Percentiles rank a stretch among this genome's conserved stretches.
Evolutionary conservation across 2,888 invertebrate genomes (phyloP).

Genomic region (Bibio marci): DNA sequence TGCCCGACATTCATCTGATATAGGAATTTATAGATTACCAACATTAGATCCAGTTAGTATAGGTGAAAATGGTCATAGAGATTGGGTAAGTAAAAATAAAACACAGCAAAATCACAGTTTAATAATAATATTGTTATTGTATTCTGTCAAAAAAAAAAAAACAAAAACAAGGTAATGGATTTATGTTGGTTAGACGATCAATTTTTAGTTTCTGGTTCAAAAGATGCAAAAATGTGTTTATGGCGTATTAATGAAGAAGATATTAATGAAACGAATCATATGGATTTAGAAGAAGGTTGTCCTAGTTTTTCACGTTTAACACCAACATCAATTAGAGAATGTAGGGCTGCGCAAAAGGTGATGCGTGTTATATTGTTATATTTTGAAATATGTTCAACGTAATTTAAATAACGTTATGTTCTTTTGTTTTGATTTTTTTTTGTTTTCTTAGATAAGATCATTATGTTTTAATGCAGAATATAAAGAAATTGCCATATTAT

Average conservation of each 20-base stretch:
- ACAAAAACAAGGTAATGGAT: constrained; percentile 59
- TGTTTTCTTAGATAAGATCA: constrained; percentile 52
- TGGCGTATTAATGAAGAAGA: constrained; percentile 57
- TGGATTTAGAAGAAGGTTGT: constrained; percentile 21
- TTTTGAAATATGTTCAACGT: too few species aligned
- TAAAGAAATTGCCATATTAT: constrained; percentile 78
- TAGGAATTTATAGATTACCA: constrained; percentile 76
- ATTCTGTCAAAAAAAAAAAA: too few species aligned
- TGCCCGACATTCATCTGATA: constrained; percentile 79
- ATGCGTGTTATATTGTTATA: too few species aligned
- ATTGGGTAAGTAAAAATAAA: constrained; percentile 51
- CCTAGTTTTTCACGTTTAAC: constrained; percentile 37
- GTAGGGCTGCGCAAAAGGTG: constrained; percentile 53
- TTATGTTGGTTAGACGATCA: constrained; percentile 94
- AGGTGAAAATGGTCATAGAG: constrained; percentile 77
- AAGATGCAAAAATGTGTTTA: constrained; percentile 77
- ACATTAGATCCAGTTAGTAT: constrained; percentile 88
- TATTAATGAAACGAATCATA: constrained; percentile 20
- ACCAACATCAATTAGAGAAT: constrained; percentile 58
- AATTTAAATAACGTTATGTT: too few species aligned
- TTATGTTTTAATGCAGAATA: constrained; percentile 72
- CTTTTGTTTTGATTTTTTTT: too few species aligned
- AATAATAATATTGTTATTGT: background rate
- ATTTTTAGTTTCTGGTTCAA: constrained; percentile 82
- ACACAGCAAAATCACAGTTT: background rate